Evolutionary conservation across 2,888 invertebrate species (phyloP), one percentile per base, ranked within the genome.

Genomic region (Cosmorhoe ocellata): DNA sequence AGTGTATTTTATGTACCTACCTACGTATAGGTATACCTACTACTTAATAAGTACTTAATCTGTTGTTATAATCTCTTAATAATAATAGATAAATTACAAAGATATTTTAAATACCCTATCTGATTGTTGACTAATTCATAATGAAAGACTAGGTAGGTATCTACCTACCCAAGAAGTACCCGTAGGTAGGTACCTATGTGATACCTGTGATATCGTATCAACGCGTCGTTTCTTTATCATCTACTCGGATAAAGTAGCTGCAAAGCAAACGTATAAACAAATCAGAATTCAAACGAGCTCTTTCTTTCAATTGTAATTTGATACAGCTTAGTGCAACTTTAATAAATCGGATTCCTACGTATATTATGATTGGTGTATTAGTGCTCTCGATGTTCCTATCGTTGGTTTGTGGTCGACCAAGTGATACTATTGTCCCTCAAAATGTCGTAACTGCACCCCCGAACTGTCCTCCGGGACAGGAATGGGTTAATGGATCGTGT

Each of bases 371-470:
- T 30, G 40, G 40, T 30, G 10, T 38, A 4, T 22, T 58, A 10
- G 12, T 51, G 28, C 14, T 51, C 11, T 40, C 30, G 26, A 32
- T 39, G 12, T 10, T 51, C 9, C 3, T 54, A 24, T 33, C 46
- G 0, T 33, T 31, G 0, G 54, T 38, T 6, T 27, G 33, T 22
- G 54, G 39, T 6, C 38, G 54, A 30, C 58, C 54, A 10, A 40
- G 30, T 40, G 48, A 48, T 2, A 46, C 28, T 11, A 28, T 37
- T 11, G 12, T 27, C 4, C 43, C 39, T 2, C 45, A 37, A 18
- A 58, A 58, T 22, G 39, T 51, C 3, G 48, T 51, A 1, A 53
- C 46, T n/a, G 57, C 47, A 6, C 57, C 57, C 8, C 33, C 54
- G 1, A 58, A 57, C 24, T 57, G 57, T 13, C 58, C 56, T 3